Conservation (phyloP, 2,888 invertebrate species). For the Lissocephala sabroskyi region DNA sequence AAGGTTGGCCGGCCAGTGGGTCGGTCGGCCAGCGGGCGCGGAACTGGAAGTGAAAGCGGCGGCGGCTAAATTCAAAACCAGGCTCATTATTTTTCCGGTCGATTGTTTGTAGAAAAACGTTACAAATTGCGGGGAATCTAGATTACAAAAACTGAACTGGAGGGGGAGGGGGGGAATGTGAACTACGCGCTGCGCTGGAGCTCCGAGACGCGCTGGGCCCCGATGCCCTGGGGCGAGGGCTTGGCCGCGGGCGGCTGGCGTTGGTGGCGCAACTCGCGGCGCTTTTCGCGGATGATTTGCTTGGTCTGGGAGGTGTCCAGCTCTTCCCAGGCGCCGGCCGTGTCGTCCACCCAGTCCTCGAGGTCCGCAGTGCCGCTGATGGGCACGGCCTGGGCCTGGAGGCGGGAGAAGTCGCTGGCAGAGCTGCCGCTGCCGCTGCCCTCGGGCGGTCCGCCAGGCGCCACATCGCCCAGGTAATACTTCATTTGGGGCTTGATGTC, state of each 20-base stretch:
- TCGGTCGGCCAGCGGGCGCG: conserved; percentile 4
- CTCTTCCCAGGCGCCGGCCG: conserved; percentile 74
- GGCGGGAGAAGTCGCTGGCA: conserved; percentile 70
- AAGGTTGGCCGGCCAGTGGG: background rate
- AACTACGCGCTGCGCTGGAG: conserved; percentile 46
- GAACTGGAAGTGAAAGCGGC: conserved; percentile 43
- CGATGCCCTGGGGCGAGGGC: conserved; percentile 31
- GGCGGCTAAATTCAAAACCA: conserved; percentile 30
- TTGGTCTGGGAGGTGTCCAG: conserved; percentile 70
- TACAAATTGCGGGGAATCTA: background rate
- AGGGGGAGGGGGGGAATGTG: background rate
- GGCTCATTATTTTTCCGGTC: conserved; percentile 19
- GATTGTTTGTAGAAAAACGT: background rate
- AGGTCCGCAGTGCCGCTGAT: conserved; percentile 73
- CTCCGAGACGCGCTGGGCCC: conserved; percentile 48
- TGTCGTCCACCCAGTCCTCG: conserved; percentile 75
- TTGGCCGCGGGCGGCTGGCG: conserved; percentile 43
- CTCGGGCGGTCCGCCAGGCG: conserved; percentile 18
- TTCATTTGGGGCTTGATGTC: conserved; percentile 77
- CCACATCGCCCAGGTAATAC: conserved; percentile 72
- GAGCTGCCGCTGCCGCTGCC: background rate
- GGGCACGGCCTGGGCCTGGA: conserved; percentile 73
- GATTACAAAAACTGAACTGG: background rate
- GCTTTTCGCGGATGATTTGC: conserved; percentile 70
- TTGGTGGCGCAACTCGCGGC: conserved; percentile 69